Conservation (phyloP, 2,113 vertebrate species). For the Anguilla japonica region DNA sequence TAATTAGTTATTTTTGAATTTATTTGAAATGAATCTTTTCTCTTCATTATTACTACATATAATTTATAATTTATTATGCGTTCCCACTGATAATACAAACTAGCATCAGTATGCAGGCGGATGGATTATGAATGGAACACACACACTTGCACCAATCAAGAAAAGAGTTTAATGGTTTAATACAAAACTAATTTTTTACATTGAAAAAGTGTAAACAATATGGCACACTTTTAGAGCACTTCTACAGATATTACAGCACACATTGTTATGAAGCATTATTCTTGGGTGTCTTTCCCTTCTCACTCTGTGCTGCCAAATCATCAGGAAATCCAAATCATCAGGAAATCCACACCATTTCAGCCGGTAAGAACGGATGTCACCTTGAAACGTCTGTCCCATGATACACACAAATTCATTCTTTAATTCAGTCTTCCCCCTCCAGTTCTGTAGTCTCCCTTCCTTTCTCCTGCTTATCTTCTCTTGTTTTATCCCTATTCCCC, state of each 20-base stretch:
- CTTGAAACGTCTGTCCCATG: too few relatives aligned
- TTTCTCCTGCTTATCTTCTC: neutral
- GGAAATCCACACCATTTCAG: neutral
- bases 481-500: too few relatives aligned
- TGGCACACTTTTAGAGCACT: neutral
- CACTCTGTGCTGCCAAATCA: neutral
- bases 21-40: too few relatives aligned
- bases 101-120: neutral
- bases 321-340: neutral
- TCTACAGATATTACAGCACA: neutral
- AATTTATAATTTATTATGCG: too few relatives aligned
- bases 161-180: neutral
- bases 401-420: neutral
- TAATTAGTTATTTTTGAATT: too few relatives aligned
- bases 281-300: neutral
- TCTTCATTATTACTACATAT: too few relatives aligned
- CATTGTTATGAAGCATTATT: neutral
- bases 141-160: neutral
- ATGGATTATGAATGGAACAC: neutral
- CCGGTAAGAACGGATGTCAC: neutral
- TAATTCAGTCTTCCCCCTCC: neutral
- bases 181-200: neutral
- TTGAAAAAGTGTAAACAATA: neutral
- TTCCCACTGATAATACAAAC: neutral
- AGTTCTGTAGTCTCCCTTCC: neutral